A percentile compares a stretch with the other conserved stretches of the same genome.
Conservation (phyloP, 2,797 vertebrate genomes). For the Lophius americanus region DNA sequence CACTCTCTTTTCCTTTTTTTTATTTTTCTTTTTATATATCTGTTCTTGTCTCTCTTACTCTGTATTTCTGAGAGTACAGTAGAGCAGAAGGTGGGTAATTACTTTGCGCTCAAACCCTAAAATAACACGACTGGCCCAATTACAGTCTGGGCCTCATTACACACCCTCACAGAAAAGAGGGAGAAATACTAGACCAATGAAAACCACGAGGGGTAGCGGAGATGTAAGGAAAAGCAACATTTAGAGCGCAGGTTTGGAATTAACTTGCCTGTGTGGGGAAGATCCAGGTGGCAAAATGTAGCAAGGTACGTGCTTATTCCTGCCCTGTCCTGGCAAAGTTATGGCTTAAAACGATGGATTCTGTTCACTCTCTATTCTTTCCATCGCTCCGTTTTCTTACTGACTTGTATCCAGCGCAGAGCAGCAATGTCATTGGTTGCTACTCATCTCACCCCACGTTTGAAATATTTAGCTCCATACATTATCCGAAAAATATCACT, state of each 20-base stretch:
- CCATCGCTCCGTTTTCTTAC: conserved; percentile 1
- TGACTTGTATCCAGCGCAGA: not conserved
- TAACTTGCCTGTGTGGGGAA: conserved; percentile 45
- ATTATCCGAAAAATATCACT: conserved; percentile 20
- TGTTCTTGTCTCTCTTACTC: conserved; percentile 20
- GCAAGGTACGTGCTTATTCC: conserved; percentile 36
- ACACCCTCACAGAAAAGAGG: conserved; percentile 65
- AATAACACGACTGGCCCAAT: conserved; percentile 84
- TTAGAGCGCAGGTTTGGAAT: conserved; percentile 62
- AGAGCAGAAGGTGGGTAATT: conserved; percentile 76
- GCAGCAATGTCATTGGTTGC: not conserved
- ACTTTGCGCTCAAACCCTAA: conserved; percentile 81
- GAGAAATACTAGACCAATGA: conserved; percentile 60
- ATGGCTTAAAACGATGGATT: conserved; percentile 30
- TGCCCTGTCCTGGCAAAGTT: conserved; percentile 29
- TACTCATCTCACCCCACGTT: conserved; percentile 13
- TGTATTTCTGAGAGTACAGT: conserved; percentile 52
- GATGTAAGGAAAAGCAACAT: conserved; percentile 52
- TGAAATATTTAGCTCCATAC: conserved; percentile 18
- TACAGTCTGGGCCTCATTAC: conserved; percentile 80
- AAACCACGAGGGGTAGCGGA: conserved; percentile 62
- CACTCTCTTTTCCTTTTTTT: conserved; percentile 23
- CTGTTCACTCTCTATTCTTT: conserved; percentile 2
- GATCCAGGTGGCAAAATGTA: conserved; percentile 45
- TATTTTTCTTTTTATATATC: conserved; percentile 12